These are phyloP conservation scores for Heterochromis multidens DNA, from an alignment of 2,113 vertebrate genomes.

Conservation along the genomic window DNA sequence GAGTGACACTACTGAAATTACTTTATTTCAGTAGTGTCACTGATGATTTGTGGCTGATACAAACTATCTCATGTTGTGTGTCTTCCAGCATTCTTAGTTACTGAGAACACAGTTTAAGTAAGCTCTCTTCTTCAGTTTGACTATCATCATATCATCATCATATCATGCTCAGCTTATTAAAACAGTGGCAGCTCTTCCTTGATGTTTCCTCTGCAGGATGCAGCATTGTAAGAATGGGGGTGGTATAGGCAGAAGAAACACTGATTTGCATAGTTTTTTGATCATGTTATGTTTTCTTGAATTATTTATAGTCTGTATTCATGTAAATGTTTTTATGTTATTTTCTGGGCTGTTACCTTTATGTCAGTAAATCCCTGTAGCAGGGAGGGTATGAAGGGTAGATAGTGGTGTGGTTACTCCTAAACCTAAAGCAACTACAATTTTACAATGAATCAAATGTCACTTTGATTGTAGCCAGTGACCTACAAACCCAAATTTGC, in stretches of 20 bases:
- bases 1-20: no score
- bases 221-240: background rate
- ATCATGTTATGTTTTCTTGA: rapidly evolving
- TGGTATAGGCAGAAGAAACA: no score
- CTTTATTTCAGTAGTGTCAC: background rate
- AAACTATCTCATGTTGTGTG: no score
- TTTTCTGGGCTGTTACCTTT: background rate
- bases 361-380: background rate
- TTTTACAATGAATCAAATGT: no score
- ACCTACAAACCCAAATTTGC: no score
- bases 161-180: background rate
- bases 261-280: background rate
- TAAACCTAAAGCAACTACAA: background rate
- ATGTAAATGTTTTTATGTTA: background rate
- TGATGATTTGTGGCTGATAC: background rate
- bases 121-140: background rate
- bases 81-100: no score
- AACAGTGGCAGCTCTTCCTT: background rate
- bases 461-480: no score
- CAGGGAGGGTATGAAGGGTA: background rate
- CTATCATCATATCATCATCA: no score
- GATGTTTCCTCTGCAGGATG: background rate
- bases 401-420: background rate
- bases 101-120: no score
- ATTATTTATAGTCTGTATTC: background rate